Conservation (phyloP, 1,140 invertebrate genomes). For the Drosophila subobscura region DNA sequence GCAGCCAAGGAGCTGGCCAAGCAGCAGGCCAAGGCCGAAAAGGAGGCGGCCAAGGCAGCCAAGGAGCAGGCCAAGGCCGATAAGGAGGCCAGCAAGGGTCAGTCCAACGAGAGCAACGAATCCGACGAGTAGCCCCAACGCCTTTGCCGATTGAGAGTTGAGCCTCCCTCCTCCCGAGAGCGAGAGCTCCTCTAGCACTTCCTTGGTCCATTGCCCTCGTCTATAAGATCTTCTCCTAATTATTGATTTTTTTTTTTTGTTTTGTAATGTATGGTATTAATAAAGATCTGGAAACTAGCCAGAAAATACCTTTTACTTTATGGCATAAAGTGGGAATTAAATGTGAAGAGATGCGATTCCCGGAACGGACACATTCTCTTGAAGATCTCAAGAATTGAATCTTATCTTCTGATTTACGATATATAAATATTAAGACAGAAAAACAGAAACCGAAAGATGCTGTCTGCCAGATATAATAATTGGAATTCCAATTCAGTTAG, state of each 20-base stretch:
- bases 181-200: conserved; percentile 1
- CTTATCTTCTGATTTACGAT: no score
- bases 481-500: no score
- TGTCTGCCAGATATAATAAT: no score
- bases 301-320: no score
- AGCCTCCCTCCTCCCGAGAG: no score
- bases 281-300: conserved; percentile 12
- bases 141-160: no score
- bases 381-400: no score
- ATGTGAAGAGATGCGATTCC: no score
- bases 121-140: conserved; percentile 35
- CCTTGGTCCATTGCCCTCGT: conserved; percentile 56
- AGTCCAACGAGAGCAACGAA: conserved; percentile 56
- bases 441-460: no score
- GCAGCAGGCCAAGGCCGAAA: conserved; percentile 60
- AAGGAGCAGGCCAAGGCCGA: conserved; percentile 35
- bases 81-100: conserved; percentile 5
- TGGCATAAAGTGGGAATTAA: no score
- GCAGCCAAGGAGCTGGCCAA: conserved; percentile 71
- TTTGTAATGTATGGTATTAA: conserved; percentile 22
- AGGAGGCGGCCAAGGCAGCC: conserved; percentile 7
- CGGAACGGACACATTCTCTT: no score
- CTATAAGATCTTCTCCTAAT: conserved; percentile 33
- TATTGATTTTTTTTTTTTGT: conserved; percentile 28
- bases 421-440: no score